phyloP scores from a whole-genome alignment of 2,797 vertebrate genomes.

The Pristis pectinata region DNA sequence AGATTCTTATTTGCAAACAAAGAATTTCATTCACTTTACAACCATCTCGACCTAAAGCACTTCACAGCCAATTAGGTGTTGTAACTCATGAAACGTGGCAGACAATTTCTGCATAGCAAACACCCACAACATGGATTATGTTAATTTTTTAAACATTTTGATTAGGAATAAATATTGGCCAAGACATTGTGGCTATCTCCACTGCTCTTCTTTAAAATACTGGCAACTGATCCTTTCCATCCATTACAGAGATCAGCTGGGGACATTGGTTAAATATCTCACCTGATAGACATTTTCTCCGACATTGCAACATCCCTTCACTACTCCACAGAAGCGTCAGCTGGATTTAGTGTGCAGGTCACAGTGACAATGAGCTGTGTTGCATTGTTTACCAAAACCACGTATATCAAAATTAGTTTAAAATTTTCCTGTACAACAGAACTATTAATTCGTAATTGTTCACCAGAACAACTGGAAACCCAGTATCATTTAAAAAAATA shows the following conservation, averaged over 20 bases:
- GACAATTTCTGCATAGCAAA: too few relatives aligned
- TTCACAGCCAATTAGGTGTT: background rate
- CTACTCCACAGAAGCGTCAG: background rate
- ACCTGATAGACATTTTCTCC: background rate
- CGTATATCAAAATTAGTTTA: background rate
- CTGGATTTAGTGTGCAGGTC: background rate
- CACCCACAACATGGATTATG: too few relatives aligned
- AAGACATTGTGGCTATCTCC: too few relatives aligned
- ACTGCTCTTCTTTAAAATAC: too few relatives aligned
- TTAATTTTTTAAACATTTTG: too few relatives aligned
- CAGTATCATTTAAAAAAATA: background rate
- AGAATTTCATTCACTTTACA: background rate
- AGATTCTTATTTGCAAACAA: background rate
- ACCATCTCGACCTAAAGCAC: background rate
- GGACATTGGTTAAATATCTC: background rate
- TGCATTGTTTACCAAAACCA: background rate
- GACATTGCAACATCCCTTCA: background rate
- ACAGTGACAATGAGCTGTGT: background rate
- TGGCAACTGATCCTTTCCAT: too few relatives aligned
- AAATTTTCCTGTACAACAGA: background rate
- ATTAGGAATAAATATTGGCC: too few relatives aligned
- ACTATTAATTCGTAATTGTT: background rate
- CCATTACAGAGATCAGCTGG: background rate
- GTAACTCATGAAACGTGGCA: background rate
- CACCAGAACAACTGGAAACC: background rate